Base-by-base conservation (phyloP, 1,140 invertebrate genomes). In the Yoshiicerus persimilis region DNA sequence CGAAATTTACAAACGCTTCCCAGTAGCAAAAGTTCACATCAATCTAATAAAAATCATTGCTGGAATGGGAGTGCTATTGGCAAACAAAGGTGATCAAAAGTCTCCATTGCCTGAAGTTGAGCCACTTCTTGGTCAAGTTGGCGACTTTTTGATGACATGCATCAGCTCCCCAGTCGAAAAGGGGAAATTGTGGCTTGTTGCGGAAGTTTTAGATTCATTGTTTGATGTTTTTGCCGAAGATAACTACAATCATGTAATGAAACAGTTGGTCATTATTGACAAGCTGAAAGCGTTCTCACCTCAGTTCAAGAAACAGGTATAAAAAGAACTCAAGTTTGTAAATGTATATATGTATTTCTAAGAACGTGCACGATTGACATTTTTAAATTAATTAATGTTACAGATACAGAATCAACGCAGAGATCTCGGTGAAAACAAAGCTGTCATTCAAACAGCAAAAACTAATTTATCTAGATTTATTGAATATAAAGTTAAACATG, bases 181-280 rank as follows among this genome's bases (percentile, higher is more conserved):
- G 16, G 38, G 56, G 25, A 94, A 95, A 89, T 93, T 95, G 4
- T 96, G 95, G 95, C 94, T 96, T 0, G 92, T 95, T 16, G 95
- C 96, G 32, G 96, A 97, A 92, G 94, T 95, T 23, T 91, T 96
- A 20, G 96, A 96, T 91, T 94, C 95, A 16, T 91, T 96, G 80
- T 95, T 96, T 92, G 96, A 97, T 92, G 93, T 96, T 62, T 96
- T 95, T 92, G 94, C 95, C 2, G 96, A 96, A 92, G 96, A 97
- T 91, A 94, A 96, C 64, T 95, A 95, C 77, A 95, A 96, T 92
- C 88, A 91, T 36, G 92, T 96, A 87, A 94, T 95, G 0, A 92
- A 92, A 64, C 94, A 95, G 91, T 93, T 96, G 23, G 93, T 94
- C 86, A 92, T 96, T 62, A 93, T 95, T 34, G 93, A 94, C 20